Evolutionary conservation across 2,797 vertebrate species (phyloP).

Genomic region (Petrocephalus schoutedeni): DNA sequence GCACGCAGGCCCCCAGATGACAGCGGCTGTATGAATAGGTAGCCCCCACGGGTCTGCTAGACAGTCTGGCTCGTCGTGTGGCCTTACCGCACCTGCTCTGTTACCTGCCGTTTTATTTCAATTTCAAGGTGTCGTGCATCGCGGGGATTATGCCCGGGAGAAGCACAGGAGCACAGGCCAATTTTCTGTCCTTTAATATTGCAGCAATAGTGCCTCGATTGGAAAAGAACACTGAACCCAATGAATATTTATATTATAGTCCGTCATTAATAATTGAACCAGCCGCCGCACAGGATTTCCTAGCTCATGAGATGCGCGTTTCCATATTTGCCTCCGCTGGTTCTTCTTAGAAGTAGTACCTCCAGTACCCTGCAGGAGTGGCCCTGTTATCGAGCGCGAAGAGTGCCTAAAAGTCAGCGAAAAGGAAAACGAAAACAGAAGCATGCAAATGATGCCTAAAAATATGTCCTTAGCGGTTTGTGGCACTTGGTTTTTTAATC

Average conservation of each 20-base stretch:
- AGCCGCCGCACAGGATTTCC: slow-evolving; percentile 1
- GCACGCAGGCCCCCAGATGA: background rate
- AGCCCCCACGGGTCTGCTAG: background rate
- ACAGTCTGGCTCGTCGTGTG: background rate
- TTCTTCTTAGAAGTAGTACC: background rate
- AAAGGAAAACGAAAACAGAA: background rate
- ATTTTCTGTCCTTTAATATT: background rate
- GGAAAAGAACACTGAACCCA: slow-evolving; percentile 2
- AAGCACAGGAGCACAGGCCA: background rate
- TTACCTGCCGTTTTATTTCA: slow-evolving; percentile 6
- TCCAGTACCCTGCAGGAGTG: background rate
- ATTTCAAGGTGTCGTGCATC: background rate
- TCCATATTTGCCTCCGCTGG: background rate
- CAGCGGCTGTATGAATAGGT: background rate
- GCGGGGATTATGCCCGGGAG: background rate
- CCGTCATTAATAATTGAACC: slow-evolving; percentile 18
- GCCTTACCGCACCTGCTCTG: background rate
- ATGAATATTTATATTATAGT: slow-evolving; percentile 18
- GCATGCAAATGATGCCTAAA: slow-evolving; percentile 3
- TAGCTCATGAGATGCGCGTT: background rate
- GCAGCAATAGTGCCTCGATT: background rate
- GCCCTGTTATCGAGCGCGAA: background rate
- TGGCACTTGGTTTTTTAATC: background rate
- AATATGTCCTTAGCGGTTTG: background rate
- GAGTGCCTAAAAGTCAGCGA: background rate